Evolutionary conservation across 2,113 vertebrate species (phyloP), one percentile per base, ranked within the genome.

Genomic region (Gorsachius goisagi): DNA sequence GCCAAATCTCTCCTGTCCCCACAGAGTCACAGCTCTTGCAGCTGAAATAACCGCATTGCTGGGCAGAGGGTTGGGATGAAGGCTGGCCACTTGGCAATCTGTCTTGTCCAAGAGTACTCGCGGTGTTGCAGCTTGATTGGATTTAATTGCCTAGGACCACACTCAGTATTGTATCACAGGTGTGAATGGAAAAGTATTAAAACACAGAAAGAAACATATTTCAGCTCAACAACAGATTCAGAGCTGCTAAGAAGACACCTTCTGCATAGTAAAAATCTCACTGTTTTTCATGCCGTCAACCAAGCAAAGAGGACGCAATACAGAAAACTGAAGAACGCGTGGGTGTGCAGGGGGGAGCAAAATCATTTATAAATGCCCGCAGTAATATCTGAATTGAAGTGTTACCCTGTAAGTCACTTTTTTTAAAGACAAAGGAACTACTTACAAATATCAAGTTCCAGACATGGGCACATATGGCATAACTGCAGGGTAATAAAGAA

Each of bases 131-230:
- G 95, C 94, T 90, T 90, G 52, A 44, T 18, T 56, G 44, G 64
- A 32, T 88, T 97, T 95, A 97, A 96, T 88, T 97, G 85, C 92
- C 91, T 86, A 37, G 95, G 97, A 93, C 97, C 96, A 93, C 89
- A 94, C 91, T 56, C 85, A 79, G 93, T 77, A 69, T 90, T 79
- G 84, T 93, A 91, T 53, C 81, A 88, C 75, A 96, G 88, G 92
- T 95, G 78, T 73, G 96, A 96, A 41, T 71, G 72, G 76, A 94
- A 52, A 92, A 80, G 78, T 86, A 86, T 90, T 88, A 96, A 96
- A 97, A 92, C 66, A 89, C 11, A 77, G 84, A 79, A 93, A 89
- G 92, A 83, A 94, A 75, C 62, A 4, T 12, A 41, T 49, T 1
- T 55, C 90, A 89, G 60, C 76, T 88, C 62, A 49, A 17, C 11